These are phyloP conservation scores for Leptogaster cylindrica DNA, from an alignment of 2,888 invertebrate species.

Conservation along the genomic window DNA sequence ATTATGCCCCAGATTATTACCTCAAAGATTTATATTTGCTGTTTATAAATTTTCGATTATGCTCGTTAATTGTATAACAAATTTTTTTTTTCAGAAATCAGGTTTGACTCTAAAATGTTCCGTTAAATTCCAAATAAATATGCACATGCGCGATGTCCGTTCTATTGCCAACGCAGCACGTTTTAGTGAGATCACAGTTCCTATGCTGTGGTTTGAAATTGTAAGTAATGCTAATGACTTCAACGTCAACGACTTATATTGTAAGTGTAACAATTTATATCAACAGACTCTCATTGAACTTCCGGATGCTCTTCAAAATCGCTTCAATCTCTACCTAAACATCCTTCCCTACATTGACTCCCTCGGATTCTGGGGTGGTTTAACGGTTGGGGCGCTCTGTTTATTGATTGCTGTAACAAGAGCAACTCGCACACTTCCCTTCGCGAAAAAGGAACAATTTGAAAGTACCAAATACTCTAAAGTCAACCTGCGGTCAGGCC, in stretches of 20 bases:
- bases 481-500: constrained; percentile 52
- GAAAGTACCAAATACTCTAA: constrained; percentile 54
- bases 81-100: constrained; percentile 65
- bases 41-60: too few species aligned
- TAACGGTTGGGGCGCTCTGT: constrained; percentile 53
- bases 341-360: constrained; percentile 71
- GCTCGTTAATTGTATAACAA: too few species aligned
- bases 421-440: constrained; percentile 57
- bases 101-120: constrained; percentile 81
- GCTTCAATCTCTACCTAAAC: constrained; percentile 77
- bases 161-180: constrained; percentile 70
- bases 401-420: constrained; percentile 57
- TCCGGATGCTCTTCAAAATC: constrained; percentile 67
- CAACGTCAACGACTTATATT: too few species aligned
- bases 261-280: too few species aligned
- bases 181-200: constrained; percentile 76
- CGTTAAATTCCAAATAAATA: constrained; percentile 85
- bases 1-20: too few species aligned
- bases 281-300: constrained; percentile 73
- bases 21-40: too few species aligned
- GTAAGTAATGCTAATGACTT: too few species aligned
- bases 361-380: constrained; percentile 57
- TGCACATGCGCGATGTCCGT: constrained; percentile 76
- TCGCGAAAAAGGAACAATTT: constrained; percentile 49
- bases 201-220: constrained; percentile 88